Conservation (phyloP, 2,113 vertebrate species). For the Poecilia latipinna region DNA sequence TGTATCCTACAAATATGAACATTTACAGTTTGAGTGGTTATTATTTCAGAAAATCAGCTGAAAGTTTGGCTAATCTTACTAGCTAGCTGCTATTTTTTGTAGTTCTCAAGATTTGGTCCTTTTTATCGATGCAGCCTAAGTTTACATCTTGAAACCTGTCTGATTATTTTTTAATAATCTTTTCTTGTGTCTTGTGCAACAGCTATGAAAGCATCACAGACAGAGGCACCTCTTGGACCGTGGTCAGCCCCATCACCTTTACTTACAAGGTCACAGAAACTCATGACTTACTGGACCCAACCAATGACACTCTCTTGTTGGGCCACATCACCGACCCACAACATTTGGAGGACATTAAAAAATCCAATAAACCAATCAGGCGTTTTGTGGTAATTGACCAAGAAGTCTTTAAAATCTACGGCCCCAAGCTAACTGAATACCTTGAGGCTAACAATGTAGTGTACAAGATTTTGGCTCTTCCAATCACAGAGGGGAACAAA, state of each 20-base stretch:
- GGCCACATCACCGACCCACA: slow-evolving; percentile 79
- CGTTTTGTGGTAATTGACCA: slow-evolving; percentile 84
- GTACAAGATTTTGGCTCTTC: slow-evolving; percentile 80
- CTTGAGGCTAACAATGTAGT: slow-evolving; percentile 77
- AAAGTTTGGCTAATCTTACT: no score
- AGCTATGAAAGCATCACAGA: slow-evolving; percentile 77
- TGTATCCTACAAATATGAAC: background rate
- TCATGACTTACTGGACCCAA: slow-evolving; percentile 76
- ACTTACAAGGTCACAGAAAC: slow-evolving; percentile 84
- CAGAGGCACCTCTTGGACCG: slow-evolving; percentile 77
- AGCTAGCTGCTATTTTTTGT: no score
- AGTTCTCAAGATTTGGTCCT: no score
- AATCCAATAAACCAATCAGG: slow-evolving; percentile 70
- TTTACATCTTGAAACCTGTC: background rate
- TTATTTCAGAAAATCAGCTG: no score
- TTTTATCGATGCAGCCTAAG: no score
- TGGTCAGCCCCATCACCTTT: slow-evolving; percentile 83
- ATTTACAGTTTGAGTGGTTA: background rate
- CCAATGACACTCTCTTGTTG: slow-evolving; percentile 80
- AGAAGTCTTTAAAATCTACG: slow-evolving; percentile 80
- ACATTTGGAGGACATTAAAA: slow-evolving; percentile 60
- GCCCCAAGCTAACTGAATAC: slow-evolving; percentile 71
- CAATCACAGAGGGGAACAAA: slow-evolving; percentile 85
- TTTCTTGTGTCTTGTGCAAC: slow-evolving; percentile 45
- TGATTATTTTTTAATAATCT: background rate